phyloP scores from a whole-genome alignment of 2,797 vertebrate genomes.

The Hoplostethus mediterraneus region DNA sequence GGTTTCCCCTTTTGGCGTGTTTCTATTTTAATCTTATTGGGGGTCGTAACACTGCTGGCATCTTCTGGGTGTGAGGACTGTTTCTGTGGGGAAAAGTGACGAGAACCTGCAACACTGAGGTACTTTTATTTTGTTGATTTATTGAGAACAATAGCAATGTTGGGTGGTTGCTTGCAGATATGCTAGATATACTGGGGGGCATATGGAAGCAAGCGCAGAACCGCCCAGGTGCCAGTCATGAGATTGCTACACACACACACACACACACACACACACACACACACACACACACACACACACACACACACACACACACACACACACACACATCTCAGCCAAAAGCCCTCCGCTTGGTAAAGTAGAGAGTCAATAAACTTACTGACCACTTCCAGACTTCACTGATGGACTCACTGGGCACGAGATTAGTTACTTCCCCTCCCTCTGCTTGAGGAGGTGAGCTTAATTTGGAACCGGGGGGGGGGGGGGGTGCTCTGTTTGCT shows the following conservation, averaged over 20 bases:
- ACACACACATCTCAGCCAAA: constrained; percentile 20
- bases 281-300: not conserved
- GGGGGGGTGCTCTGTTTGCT: constrained; percentile 56
- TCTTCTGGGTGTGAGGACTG: no score
- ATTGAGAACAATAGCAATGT: not conserved
- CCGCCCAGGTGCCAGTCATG: constrained; percentile 29
- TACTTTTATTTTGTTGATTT: not conserved
- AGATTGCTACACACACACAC: constrained; percentile 18
- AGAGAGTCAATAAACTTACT: constrained; percentile 49
- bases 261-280: not conserved
- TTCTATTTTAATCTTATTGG: not conserved
- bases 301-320: constrained; percentile 1
- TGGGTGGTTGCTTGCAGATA: not conserved
- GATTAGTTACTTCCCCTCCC: constrained; percentile 10
- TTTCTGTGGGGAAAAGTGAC: no score
- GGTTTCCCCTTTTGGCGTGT: constrained; percentile 13
- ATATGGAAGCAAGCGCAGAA: not conserved
- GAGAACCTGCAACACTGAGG: not conserved
- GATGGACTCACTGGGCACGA: constrained; percentile 30
- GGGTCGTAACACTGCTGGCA: no score
- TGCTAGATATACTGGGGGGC: not conserved
- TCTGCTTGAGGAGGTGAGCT: constrained; percentile 28
- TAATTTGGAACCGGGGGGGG: constrained; percentile 41
- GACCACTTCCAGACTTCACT: constrained; percentile 40
- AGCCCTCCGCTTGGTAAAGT: constrained; percentile 21